Evolutionary conservation across 2,797 vertebrate species (phyloP).

Genomic region (Urophycis tenuis): DNA sequence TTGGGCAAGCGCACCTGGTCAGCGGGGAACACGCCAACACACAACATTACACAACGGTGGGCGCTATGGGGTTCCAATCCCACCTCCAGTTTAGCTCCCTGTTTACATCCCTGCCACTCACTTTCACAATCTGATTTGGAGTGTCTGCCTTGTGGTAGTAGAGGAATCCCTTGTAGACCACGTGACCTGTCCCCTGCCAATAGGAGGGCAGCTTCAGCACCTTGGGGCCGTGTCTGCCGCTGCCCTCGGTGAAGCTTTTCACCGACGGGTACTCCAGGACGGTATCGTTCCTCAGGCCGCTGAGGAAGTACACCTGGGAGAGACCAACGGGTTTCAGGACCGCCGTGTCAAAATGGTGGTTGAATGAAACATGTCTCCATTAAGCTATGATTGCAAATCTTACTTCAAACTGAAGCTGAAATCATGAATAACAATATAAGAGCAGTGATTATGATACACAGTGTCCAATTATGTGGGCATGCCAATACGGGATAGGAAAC

Average conservation of each 20-base stretch:
- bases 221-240: constrained; percentile 49
- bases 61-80: not conserved
- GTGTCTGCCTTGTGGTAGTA: constrained; percentile 85
- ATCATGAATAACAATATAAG: too few species aligned
- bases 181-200: constrained; percentile 88
- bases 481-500: not conserved
- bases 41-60: not conserved
- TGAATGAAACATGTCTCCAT: not conserved
- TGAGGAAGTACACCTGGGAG: constrained; percentile 79
- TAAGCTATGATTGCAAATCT: not conserved
- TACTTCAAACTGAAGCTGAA: not conserved
- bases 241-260: constrained; percentile 72
- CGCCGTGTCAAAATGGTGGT: not conserved
- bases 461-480: too few species aligned
- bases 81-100: not conserved
- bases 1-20: constrained; percentile 73
- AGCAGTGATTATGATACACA: too few species aligned
- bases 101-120: constrained; percentile 26
- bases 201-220: constrained; percentile 70
- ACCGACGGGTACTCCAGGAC: constrained; percentile 78
- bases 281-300: constrained; percentile 72
- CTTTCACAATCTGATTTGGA: constrained; percentile 83
- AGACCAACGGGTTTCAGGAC: not conserved
- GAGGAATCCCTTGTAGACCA: constrained; percentile 77
- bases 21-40: not conserved